phyloP scores from a whole-genome alignment of 2,888 invertebrate genomes.

The Cataglyphis altisquamis region DNA sequence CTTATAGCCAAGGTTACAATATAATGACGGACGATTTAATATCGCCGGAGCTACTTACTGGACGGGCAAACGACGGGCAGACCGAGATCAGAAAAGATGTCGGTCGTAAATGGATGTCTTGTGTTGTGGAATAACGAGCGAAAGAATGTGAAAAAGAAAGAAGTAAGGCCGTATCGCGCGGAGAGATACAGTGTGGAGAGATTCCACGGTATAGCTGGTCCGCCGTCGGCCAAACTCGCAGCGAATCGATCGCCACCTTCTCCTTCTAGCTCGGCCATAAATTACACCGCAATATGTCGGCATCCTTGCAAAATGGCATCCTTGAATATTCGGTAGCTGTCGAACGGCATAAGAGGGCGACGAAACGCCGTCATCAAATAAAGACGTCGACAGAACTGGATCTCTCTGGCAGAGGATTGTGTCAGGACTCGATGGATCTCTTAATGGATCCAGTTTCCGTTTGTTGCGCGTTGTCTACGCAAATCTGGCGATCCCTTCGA shows the following conservation, averaged over 20 bases:
- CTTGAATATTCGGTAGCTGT: conserved; percentile 69
- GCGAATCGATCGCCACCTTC: conserved; percentile 64
- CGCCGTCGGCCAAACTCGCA: conserved; percentile 51
- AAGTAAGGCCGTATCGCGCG: conserved; percentile 39
- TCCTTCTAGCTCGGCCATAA: conserved; percentile 65
- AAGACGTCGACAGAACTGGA: conserved; percentile 13
- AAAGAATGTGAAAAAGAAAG: conserved; percentile 53
- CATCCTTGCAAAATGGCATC: conserved; percentile 64
- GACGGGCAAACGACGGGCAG: conserved; percentile 18
- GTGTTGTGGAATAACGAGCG: conserved; percentile 61
- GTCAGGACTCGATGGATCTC: conserved; percentile 58
- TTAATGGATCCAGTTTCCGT: conserved; percentile 71
- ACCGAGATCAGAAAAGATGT: conserved; percentile 53
- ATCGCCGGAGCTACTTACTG: conserved; percentile 4
- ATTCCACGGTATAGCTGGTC: conserved; percentile 54
- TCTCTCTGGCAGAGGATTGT: conserved; percentile 44
- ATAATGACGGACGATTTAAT: conserved; percentile 44
- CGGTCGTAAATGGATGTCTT: conserved; percentile 63
- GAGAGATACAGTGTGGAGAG: conserved; percentile 52
- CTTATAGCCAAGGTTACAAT: neutral
- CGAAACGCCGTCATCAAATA: conserved; percentile 36
- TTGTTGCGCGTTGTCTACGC: conserved; percentile 35
- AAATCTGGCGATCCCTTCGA: conserved; percentile 24
- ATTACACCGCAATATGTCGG: conserved; percentile 72
- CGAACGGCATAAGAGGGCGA: conserved; percentile 30